Evolutionary conservation across 2,797 vertebrate genomes (phyloP), one percentile per base, ranked within the genome.

Genomic region (Holocentrus rufus): DNA sequence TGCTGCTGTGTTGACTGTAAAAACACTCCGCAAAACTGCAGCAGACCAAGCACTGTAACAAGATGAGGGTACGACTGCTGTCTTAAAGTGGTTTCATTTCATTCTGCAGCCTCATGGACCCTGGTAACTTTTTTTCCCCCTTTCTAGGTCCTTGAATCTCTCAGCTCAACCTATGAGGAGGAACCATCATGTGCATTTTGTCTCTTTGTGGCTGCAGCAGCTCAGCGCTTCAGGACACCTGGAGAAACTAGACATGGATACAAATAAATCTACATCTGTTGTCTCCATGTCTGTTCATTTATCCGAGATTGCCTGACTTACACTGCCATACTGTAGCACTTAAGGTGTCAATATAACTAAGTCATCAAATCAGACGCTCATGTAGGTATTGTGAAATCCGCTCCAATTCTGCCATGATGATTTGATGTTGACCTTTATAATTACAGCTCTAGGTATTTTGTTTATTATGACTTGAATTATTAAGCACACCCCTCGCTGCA

Each of bases 351-450:
- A 25, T 57, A 31, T 57, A 31, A 56, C 30, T 34, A 54, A 77
- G 84, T 88, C 77, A 74, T 84, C 77, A 83, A 66, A 50, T 25
- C 0, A 0, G 50, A 85, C 57, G 18, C 55, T 60, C 31, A 4
- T 0, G n/a, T 34, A 34, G 31, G 31, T 49, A 14, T 90, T 89
- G 81, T 77, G 81, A 85, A 92, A 91, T 70, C 42, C 66, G 76
- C 60, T 72, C 80, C 57, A 57, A 65, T 74, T 79, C 81, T 68
- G 81, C 82, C 79, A 77, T 1, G 8, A 39, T 64, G 69, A 59
- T 36, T 83, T 34, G 65, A 67, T 71, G 76, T 77, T 83, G 83
- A 83, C 70, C 75, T 72, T 87, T 69, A 79, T 83, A 82, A 87
- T 87, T 87, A 63, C 68, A 52, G 65, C 55, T 74, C 9, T 0